These are phyloP conservation scores for Sebastolobus altivelis DNA, from an alignment of 2,797 vertebrate species.

Conservation along the genomic window DNA sequence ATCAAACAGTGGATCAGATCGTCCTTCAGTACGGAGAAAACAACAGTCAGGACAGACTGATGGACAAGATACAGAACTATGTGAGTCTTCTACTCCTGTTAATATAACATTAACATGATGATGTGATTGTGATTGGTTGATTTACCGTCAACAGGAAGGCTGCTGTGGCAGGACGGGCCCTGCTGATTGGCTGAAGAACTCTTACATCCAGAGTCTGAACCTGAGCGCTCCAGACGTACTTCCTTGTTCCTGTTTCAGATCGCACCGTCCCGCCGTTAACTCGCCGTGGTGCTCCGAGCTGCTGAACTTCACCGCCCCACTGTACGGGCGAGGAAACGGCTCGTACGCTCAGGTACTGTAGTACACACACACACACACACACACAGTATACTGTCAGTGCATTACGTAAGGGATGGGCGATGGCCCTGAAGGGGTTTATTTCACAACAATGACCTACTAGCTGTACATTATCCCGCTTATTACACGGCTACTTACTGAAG, in stretches of 20 bases:
- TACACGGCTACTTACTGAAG: no score
- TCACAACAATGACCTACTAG: no score
- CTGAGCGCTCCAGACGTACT: conserved; percentile 11
- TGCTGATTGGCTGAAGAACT: conserved; percentile 75
- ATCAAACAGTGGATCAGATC: not conserved
- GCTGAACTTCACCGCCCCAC: rapidly evolving
- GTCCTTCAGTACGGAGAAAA: not conserved
- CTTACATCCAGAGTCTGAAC: conserved; percentile 45
- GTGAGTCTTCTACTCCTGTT: not conserved
- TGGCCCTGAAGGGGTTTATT: no score
- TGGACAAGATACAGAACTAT: not conserved
- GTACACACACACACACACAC: not conserved
- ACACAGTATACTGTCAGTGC: not conserved
- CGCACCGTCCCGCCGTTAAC: rapidly evolving
- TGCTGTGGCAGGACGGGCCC: conserved; percentile 71
- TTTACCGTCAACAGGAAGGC: conserved; percentile 37
- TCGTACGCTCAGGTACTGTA: conserved; percentile 37
- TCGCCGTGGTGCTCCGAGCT: conserved; percentile 51
- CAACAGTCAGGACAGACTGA: not conserved
- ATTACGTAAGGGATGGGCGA: no score
- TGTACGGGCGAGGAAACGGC: conserved; percentile 38
- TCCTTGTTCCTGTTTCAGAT: conserved; percentile 78
- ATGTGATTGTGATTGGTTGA: not conserved
- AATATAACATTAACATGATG: not conserved
- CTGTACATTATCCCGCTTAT: no score